Conservation (phyloP, 1,140 invertebrate genomes). For the Leguminivora glycinivorella region DNA sequence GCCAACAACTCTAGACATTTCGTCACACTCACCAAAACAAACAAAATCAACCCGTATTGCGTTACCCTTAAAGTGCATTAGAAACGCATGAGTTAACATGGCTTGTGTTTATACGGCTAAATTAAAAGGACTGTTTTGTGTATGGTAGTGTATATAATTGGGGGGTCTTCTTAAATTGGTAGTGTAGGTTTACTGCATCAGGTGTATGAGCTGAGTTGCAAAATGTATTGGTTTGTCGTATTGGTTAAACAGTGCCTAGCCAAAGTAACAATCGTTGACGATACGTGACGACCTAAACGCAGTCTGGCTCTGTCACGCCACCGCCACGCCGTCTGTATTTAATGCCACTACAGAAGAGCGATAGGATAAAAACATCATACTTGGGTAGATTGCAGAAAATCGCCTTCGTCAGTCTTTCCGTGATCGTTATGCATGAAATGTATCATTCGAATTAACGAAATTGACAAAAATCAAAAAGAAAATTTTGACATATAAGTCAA, state of each 20-base stretch:
- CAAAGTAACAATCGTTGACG: no score
- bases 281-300: no score
- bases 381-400: no score
- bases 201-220: conserved; percentile 9
- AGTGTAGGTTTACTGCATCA: background rate
- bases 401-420: no score
- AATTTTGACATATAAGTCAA: no score
- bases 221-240: conserved; percentile 16
- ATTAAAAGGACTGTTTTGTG: background rate
- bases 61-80: background rate
- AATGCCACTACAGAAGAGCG: no score
- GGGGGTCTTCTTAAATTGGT: conserved; percentile 18
- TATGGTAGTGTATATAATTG: background rate
- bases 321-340: no score
- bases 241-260: background rate
- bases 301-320: no score
- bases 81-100: background rate
- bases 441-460: no score
- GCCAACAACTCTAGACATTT: conserved; percentile 8
- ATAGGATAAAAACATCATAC: no score
- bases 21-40: background rate
- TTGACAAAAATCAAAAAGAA: no score
- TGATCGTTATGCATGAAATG: no score
- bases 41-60: background rate
- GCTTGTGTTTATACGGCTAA: background rate